Percentiles rank a stretch among this genome's conserved stretches.
phyloP scores from a whole-genome alignment of 2,797 vertebrate genomes.

The Synanceia verrucosa region DNA sequence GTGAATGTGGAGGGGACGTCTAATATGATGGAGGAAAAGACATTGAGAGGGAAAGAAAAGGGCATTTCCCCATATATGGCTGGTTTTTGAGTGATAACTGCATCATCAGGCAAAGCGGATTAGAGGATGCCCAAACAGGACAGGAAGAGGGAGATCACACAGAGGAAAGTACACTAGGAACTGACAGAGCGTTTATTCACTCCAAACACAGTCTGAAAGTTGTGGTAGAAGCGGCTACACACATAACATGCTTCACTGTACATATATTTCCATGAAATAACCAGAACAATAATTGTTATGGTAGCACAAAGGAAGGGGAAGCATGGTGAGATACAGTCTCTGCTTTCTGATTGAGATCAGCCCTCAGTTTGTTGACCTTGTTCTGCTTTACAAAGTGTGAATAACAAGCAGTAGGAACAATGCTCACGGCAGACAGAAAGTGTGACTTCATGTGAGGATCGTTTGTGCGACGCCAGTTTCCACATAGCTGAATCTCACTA shows the following conservation, averaged over 20 bases:
- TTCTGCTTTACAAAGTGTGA: slow-evolving; percentile 12
- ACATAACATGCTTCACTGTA: slow-evolving; percentile 26
- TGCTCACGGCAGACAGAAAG: slow-evolving; percentile 34
- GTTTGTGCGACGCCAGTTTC: slow-evolving; percentile 68
- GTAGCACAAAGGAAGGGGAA: slow-evolving; percentile 25
- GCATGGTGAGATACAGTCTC: slow-evolving; percentile 26
- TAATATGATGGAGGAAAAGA: slow-evolving; percentile 6
- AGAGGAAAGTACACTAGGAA: slow-evolving; percentile 17
- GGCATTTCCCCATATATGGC: slow-evolving; percentile 53
- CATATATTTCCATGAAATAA: slow-evolving; percentile 22
- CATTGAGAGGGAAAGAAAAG: slow-evolving; percentile 2
- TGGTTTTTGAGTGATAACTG: slow-evolving; percentile 39
- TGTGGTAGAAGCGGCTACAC: slow-evolving; percentile 9
- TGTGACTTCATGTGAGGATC: slow-evolving; percentile 71
- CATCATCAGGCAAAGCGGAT: slow-evolving; percentile 35
- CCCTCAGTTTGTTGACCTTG: slow-evolving; percentile 42
- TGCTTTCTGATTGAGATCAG: slow-evolving; percentile 23
- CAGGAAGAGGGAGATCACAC: slow-evolving; percentile 44
- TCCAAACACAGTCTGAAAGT: slow-evolving; percentile 13
- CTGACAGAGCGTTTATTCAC: slow-evolving; percentile 30
- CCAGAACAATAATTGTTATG: slow-evolving; percentile 53
- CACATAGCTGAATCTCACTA: slow-evolving; percentile 70
- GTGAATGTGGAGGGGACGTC: slow-evolving; percentile 23
- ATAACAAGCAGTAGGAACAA: slow-evolving; percentile 19
- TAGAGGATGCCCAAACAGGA: slow-evolving; percentile 45